These are phyloP conservation scores for Platysternon megacephalum DNA, from an alignment of 2,113 vertebrate genomes.

Conservation along the genomic window DNA sequence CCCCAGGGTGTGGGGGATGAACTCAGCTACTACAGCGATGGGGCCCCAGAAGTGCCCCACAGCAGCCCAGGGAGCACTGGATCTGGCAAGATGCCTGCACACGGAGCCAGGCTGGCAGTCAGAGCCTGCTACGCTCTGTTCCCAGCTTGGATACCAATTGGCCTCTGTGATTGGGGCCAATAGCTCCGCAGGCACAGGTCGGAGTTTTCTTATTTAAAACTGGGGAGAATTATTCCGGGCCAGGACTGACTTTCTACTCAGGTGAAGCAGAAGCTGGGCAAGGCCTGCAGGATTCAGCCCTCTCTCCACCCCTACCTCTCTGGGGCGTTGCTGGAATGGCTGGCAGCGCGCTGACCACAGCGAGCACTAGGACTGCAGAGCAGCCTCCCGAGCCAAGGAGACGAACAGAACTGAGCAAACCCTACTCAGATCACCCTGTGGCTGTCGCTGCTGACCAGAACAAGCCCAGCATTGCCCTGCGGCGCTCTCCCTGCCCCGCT, in stretches of 20 bases:
- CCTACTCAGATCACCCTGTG: background rate
- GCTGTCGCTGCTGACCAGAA: background rate
- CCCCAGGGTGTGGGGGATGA: background rate
- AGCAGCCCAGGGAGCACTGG: too few species aligned
- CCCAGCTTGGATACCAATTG: background rate
- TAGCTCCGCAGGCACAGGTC: too few species aligned
- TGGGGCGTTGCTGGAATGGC: background rate
- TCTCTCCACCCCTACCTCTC: too few species aligned
- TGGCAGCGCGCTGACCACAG: background rate
- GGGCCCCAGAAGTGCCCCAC: too few species aligned
- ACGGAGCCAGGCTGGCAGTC: background rate
- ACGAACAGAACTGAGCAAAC: background rate
- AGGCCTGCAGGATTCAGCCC: background rate
- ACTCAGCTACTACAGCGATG: too few species aligned
- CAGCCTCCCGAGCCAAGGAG: background rate
- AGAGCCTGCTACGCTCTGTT: background rate
- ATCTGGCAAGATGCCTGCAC: too few species aligned
- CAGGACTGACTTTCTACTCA: background rate
- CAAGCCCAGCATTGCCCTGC: too few species aligned
- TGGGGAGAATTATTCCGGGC: background rate
- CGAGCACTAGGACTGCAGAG: too few species aligned
- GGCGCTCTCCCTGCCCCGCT: too few species aligned
- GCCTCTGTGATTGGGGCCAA: background rate
- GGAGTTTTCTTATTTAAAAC: background rate
- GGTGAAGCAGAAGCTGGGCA: background rate